Base-by-base conservation (phyloP, 2,113 vertebrate genomes). In the Oenanthe melanoleuca region DNA sequence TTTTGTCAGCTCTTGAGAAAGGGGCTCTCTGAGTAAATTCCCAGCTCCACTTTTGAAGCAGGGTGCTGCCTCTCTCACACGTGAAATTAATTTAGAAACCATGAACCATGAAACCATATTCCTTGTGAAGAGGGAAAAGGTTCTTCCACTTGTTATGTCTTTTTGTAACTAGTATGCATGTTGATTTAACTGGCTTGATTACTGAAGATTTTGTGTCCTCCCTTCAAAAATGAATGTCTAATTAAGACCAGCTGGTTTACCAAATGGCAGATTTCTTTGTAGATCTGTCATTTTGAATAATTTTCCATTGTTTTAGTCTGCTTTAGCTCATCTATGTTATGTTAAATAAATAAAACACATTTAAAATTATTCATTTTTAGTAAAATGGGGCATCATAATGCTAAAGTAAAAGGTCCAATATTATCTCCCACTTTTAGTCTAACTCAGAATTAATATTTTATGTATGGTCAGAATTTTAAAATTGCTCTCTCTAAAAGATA, bases 221-320 rank as follows among this genome's bases (percentile, higher is more conserved):
- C 31, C 47, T 85, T 89, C 34, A 81, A 63, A 94, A 91, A 42
- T 75, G 34, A 77, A 69, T 1, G 37, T 52, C 59, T 85, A 74
- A 37, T 85, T 89, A 63, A 75, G 74, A 70, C 93, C 84, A 95
- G 50, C 89, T 96, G 66, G 45, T 86, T 95, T 72, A 50, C 85
- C 84, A 95, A 91, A 95, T 95, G 87, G 70, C 56, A 79, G 25
- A 75, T 92, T 90, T 73, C 49, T 85, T 89, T 95, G 23, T 53
- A 75, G 63, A 49, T 72, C 60, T 94, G 34, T 94, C 38, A 78
- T 80, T 57, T 56, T 89, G 91, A 86, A 88, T 84, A 81, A 33
- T 38, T 85, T 93, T 78, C 9, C 10, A 3, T 69, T 93, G 49
- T 80, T 93, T 73, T 56, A 69, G 12, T 83, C 79, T 93, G 72